Evolutionary conservation across 2,797 vertebrate genomes (phyloP).

Genomic region (Bradypodion ventrale): DNA sequence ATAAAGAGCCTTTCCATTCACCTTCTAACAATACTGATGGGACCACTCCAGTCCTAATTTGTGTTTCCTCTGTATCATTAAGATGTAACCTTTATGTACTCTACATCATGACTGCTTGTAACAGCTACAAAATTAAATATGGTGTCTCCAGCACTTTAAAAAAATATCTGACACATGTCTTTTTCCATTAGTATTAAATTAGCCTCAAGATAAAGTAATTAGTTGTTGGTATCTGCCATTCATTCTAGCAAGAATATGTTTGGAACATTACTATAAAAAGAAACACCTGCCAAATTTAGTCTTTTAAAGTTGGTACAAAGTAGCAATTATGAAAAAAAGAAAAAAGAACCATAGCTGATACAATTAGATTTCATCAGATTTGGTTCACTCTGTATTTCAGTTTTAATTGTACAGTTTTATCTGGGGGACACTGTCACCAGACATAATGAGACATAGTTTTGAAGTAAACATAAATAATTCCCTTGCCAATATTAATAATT

Average conservation of each 20-base stretch:
- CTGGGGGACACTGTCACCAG: not conserved
- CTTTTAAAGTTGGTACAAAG: not conserved
- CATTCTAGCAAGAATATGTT: slow-evolving; percentile 10
- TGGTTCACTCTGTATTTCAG: not conserved
- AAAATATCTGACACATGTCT: not conserved
- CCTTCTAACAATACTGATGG: slow-evolving; percentile 3
- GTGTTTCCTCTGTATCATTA: not conserved
- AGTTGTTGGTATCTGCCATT: not conserved
- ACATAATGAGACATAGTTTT: too few relatives aligned
- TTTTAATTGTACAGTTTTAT: not conserved
- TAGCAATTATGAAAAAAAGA: not conserved
- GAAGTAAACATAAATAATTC: too few relatives aligned
- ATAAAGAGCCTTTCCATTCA: not conserved
- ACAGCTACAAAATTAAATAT: slow-evolving; percentile 17
- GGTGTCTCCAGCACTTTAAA: not conserved
- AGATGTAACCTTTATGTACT: not conserved
- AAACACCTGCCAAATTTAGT: slow-evolving; percentile 5
- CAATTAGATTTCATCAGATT: slow-evolving; percentile 20
- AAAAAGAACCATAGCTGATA: not conserved
- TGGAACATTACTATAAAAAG: not conserved
- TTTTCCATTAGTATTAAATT: not conserved
- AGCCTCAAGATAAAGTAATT: not conserved
- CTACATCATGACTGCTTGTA: slow-evolving; percentile 15
- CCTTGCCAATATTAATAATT: too few relatives aligned
- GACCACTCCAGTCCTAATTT: slow-evolving; percentile 22